phyloP scores from a whole-genome alignment of 1,140 invertebrate genomes.

The Olivierus martensii region DNA sequence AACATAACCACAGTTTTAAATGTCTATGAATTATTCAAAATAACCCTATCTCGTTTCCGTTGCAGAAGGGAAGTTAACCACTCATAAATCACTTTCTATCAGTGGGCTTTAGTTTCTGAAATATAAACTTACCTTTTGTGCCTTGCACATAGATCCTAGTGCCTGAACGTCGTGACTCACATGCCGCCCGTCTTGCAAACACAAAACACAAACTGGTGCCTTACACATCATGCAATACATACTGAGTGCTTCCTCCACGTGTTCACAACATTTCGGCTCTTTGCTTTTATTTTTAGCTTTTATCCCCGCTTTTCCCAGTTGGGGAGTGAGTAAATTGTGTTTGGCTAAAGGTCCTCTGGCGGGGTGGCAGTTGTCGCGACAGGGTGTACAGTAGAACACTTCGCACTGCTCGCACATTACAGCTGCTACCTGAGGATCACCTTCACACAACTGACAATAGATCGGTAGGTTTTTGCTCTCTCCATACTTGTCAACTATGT shows the following conservation, averaged over 20 bases:
- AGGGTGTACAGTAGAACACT: conserved; percentile 83
- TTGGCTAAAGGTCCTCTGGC: conserved; percentile 76
- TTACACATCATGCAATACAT: conserved; percentile 86
- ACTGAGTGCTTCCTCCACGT: conserved; percentile 58
- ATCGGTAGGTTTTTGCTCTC: conserved; percentile 57
- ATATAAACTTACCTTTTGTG: conserved; percentile 68
- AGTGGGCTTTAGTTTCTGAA: background rate
- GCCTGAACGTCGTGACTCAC: conserved; percentile 74
- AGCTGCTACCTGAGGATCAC: conserved; percentile 59
- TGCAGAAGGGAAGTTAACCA: too few species aligned
- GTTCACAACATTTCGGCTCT: conserved; percentile 60
- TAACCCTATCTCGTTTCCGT: too few species aligned
- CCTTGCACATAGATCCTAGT: conserved; percentile 74
- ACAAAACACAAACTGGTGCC: conserved; percentile 68
- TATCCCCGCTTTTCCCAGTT: conserved; percentile 29
- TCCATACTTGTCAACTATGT: conserved; percentile 80
- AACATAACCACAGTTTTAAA: too few species aligned
- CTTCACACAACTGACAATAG: conserved; percentile 89
- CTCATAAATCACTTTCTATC: too few species aligned
- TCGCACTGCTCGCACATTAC: conserved; percentile 93
- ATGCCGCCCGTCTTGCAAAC: conserved; percentile 68
- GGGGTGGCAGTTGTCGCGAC: conserved; percentile 84
- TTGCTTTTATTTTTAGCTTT: conserved; percentile 31
- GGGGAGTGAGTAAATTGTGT: conserved; percentile 61
- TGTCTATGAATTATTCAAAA: too few species aligned